Evolutionary conservation across 2,888 invertebrate species (phyloP), one percentile per base, ranked within the genome.

Genomic region (Eupeodes latifasciatus): DNA sequence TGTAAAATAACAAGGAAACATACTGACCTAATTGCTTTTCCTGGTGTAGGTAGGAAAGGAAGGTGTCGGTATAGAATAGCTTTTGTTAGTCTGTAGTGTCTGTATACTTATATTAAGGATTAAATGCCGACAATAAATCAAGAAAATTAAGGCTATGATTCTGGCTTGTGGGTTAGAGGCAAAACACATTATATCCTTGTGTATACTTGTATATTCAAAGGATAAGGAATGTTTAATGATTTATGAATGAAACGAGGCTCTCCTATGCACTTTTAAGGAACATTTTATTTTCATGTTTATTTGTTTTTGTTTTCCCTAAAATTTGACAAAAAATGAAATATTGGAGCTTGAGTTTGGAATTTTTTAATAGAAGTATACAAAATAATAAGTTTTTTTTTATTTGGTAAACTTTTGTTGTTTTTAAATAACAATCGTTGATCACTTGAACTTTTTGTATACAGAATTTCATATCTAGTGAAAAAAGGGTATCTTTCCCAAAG

Each of bases 71-170:
- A 11, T 44, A 62, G 16, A 16, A 16, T 40, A 40, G 16, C 40
- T 40, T 11, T 12, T 66, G 47, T 47, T 36, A 55, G 3, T 27
- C 2, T 27, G 34, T 11, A 10, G 12, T 12, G 11, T 47, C 4
- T 12, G 4, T 47, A 10, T 12, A 10, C 59, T 16, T 59, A 14
- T 59, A 66, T 27, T 27, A 44, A 66, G 66, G 66, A 47, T 47
- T 66, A 66, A 66, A 66, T 66, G 66, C 66, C 27, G 16, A 14
- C 66, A 66, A 66, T 66, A 66, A 66, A 66, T 66, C 66, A 66
- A 66, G 47, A 47, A 66, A 66, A 47, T 64, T 19, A 64, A 44
- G 64, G 64, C 19, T 64, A 64, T 44, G 44, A 14, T 66, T 49
- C 47, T 16, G 62, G 62, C 40, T 44, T 66, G 64, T 47, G 16